Percentiles rank a stretch among this genome's conserved stretches.
phyloP scores from a whole-genome alignment of 2,797 vertebrate genomes.

The Manis javanica region DNA sequence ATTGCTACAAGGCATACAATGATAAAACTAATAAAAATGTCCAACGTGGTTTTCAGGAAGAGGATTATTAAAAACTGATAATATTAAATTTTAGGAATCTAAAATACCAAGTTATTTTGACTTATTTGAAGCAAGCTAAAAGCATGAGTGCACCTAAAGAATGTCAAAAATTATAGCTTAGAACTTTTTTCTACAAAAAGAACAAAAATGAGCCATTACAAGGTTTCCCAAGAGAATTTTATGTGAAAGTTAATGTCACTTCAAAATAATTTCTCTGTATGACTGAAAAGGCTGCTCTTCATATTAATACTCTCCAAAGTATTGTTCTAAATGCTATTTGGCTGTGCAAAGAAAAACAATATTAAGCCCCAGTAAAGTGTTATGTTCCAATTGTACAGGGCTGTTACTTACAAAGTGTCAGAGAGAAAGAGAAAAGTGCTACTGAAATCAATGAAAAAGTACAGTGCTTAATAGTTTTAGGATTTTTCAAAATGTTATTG shows the following conservation, averaged over 20 bases:
- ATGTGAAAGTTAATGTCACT: constrained; percentile 74
- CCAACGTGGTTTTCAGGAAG: constrained; percentile 35
- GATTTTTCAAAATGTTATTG: constrained; percentile 71
- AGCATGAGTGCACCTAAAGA: constrained; percentile 30
- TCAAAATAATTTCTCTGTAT: constrained; percentile 67
- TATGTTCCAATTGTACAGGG: constrained; percentile 58
- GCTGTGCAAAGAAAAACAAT: constrained; percentile 65
- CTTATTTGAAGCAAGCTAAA: constrained; percentile 49
- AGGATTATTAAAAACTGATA: constrained; percentile 54
- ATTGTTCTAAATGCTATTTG: constrained; percentile 68
- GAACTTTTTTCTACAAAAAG: not conserved
- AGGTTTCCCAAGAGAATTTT: constrained; percentile 60
- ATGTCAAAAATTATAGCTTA: constrained; percentile 61
- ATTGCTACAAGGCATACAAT: constrained; percentile 12
- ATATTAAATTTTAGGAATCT: constrained; percentile 49
- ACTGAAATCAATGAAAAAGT: constrained; percentile 74
- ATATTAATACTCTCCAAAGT: constrained; percentile 48
- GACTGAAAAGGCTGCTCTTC: constrained; percentile 62
- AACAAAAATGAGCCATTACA: not conserved
- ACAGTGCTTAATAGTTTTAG: constrained; percentile 64
- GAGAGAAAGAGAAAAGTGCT: constrained; percentile 42
- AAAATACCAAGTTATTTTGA: constrained; percentile 65
- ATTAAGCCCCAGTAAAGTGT: constrained; percentile 61
- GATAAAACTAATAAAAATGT: constrained; percentile 49
- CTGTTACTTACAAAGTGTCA: constrained; percentile 62